Evolutionary conservation across 2,797 vertebrate genomes (phyloP), one percentile per base, ranked within the genome.

Genomic region (Parauchenoglanis ngamensis): DNA sequence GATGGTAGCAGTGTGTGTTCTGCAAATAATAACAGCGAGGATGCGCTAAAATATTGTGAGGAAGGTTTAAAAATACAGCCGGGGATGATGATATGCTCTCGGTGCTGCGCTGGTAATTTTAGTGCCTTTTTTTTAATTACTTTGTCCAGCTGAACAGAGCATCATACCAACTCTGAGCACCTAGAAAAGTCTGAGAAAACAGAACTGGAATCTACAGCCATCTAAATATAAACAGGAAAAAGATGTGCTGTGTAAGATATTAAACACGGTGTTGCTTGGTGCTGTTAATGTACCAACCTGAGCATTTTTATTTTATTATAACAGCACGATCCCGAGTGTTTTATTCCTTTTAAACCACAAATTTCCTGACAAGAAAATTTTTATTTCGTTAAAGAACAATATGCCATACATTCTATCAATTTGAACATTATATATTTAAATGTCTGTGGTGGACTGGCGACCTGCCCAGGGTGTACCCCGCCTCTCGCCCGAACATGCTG

Each of bases 11-110:
- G 35, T 77, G 21, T 40, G 59, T 67, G 31, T 70, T 56, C 49
- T 86, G 46, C 63, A 52, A 68, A 86, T 79, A 78, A 40, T 86
- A 61, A 81, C 57, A 81, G 35, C 25, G 57, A 80, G 21, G 31
- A 80, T 25, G 57, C 28, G 11, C 4, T 40, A 80, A 49, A 80
- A 44, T 61, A 61, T 44, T 80, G 12, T 25, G 7, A 44, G 7
- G 10, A 15, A 3, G 35, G 11, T 61, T 59, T 59, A 80, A 25
- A 61, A 59, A 80, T 59, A 59, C 35, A 44, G 78, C 11, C 1
- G 0, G 21, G 5, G 31, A 44, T 81, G 13, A 81, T 7, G 31
- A 44, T 81, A 7, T 17, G 21, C 57, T 57, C 17, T 28, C 57
- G 59, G 77, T 61, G 54, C 12, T 25, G 31, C 4, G 21, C 35